A percentile compares a stretch with the other conserved stretches of the same genome.
These are phyloP conservation scores for Pelmatolapia mariae DNA, from an alignment of 2,113 vertebrate species.

Conservation along the genomic window DNA sequence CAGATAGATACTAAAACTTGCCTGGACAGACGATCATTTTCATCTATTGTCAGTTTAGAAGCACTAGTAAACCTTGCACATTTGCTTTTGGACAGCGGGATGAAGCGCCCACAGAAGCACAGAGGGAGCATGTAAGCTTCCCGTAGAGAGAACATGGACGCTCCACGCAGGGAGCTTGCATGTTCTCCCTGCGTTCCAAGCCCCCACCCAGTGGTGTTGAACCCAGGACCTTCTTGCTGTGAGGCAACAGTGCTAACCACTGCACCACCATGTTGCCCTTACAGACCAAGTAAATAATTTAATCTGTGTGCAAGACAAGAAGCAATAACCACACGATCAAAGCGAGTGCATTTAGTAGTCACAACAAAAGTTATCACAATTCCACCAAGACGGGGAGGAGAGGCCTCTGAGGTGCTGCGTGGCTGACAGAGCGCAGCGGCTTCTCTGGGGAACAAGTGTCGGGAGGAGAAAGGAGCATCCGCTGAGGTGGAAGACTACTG, in stretches of 20 bases:
- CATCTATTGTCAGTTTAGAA: background rate
- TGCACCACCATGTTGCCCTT: background rate
- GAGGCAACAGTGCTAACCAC: background rate
- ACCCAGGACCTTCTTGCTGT: background rate
- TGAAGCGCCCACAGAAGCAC: background rate
- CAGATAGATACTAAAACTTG: background rate
- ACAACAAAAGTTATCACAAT: background rate
- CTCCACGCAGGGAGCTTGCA: background rate
- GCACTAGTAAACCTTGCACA: background rate
- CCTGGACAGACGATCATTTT: background rate
- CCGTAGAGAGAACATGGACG: background rate
- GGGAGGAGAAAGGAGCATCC: background rate
- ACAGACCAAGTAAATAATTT: background rate
- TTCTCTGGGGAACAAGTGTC: background rate
- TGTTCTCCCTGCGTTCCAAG: background rate
- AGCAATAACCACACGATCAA: background rate
- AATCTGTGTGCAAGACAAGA: background rate
- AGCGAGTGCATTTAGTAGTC: background rate
- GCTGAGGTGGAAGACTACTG: slow-evolving; percentile 19
- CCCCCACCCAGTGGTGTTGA: background rate
- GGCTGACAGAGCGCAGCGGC: background rate
- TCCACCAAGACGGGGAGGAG: background rate
- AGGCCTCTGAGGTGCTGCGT: background rate
- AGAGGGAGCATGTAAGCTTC: background rate
- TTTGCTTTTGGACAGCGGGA: background rate